These are phyloP conservation scores for Coleophora flavipennella DNA, from an alignment of 2,888 invertebrate genomes.

Conservation along the genomic window DNA sequence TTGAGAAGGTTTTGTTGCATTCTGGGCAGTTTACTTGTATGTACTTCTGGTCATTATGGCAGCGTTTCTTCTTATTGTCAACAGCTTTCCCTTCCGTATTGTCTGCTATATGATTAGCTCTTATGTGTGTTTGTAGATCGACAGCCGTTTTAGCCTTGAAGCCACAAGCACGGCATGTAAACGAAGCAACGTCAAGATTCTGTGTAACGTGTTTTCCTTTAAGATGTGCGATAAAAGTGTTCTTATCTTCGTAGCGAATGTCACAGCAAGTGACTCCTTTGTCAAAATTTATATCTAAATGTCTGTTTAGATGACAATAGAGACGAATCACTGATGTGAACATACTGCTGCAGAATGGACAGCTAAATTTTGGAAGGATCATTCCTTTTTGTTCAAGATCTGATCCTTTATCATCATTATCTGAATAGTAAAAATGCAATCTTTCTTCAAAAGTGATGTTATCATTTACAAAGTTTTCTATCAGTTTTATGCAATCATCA, in stretches of 20 bases:
- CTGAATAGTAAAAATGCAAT: constrained; percentile 21
- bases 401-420: constrained; percentile 19
- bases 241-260: constrained; percentile 22
- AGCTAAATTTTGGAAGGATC: constrained; percentile 23
- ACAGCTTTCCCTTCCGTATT: constrained; percentile 4
- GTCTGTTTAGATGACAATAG: constrained; percentile 38
- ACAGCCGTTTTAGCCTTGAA: constrained; percentile 16
- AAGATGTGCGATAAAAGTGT: constrained; percentile 34
- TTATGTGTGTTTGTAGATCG: constrained; percentile 24
- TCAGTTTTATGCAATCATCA: constrained; percentile 19
- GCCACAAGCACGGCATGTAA: constrained; percentile 35
- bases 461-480: constrained; percentile 35
- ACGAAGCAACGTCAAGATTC: constrained; percentile 1
- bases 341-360: constrained; percentile 40
- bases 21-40: constrained; percentile 57
- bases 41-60: constrained; percentile 34
- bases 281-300: constrained; percentile 28
- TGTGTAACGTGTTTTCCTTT: constrained; percentile 27
- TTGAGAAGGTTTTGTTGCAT: constrained; percentile 59
- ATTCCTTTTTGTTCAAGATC: not conserved
- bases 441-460: constrained; percentile 43
- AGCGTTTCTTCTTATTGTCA: constrained; percentile 13
- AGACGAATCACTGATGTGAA: constrained; percentile 43
- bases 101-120: constrained; percentile 15
- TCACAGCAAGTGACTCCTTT: constrained; percentile 36